Percentiles rank a stretch among this genome's conserved stretches.
These are phyloP conservation scores for Sitophilus oryzae DNA, from an alignment of 1,140 invertebrate genomes.

Conservation along the genomic window DNA sequence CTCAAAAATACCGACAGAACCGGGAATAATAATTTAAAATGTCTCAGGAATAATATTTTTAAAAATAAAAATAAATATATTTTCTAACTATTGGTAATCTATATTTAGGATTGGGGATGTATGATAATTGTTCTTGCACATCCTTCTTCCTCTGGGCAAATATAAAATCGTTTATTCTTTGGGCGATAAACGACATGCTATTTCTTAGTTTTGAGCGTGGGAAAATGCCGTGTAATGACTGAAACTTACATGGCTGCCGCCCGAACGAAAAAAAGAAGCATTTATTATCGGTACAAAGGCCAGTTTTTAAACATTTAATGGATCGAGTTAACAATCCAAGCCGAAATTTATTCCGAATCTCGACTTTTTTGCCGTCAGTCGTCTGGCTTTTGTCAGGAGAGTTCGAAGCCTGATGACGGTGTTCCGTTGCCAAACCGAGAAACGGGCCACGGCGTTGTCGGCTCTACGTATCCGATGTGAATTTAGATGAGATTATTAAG, in stretches of 20 bases:
- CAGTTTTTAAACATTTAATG: conserved; percentile 8
- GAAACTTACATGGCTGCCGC: neutral
- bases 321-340: conserved; percentile 3
- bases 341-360: conserved; percentile 6
- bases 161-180: no score
- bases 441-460: neutral
- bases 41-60: no score
- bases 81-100: no score
- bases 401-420: no score
- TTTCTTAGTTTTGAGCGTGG: neutral
- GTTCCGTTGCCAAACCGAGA: neutral
- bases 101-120: no score
- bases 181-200: neutral
- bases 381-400: conserved; percentile 7
- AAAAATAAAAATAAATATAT: no score
- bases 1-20: no score
- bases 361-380: conserved; percentile 5
- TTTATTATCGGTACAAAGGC: conserved; percentile 10
- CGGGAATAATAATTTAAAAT: no score
- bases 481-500: no score
- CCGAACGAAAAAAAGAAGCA: neutral
- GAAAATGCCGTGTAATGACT: neutral
- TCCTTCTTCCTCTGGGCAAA: no score
- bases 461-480: no score
- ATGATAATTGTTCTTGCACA: no score